Conservation (phyloP, 2,888 invertebrate genomes). For the Sphaerophoria rueppellii region DNA sequence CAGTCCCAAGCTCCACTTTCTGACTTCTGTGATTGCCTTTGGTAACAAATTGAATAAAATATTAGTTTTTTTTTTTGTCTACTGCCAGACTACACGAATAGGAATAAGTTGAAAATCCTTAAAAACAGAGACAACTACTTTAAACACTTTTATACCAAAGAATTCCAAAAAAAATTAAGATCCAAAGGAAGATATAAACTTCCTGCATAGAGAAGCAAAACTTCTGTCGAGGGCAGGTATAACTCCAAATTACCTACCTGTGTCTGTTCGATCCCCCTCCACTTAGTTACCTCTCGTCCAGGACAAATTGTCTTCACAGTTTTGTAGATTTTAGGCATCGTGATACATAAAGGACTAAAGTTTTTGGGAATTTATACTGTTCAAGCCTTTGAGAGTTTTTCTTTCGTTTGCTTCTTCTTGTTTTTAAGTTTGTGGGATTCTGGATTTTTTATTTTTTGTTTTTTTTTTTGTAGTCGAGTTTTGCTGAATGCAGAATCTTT, state of each 20-base stretch:
- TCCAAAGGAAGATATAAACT: conserved; percentile 12
- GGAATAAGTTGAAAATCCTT: conserved; percentile 44
- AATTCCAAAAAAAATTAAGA: neutral
- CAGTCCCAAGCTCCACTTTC: neutral
- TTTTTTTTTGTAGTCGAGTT: neutral
- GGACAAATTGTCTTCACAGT: neutral
- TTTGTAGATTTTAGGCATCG: conserved; percentile 2
- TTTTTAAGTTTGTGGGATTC: conserved; percentile 31
- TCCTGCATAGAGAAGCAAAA: conserved; percentile 2
- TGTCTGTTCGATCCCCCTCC: neutral
- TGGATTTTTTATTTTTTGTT: neutral
- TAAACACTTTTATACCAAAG: conserved; percentile 40
- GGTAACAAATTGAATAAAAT: conserved; percentile 65
- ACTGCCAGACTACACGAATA: neutral
- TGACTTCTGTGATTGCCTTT: conserved; percentile 45
- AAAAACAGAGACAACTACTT: conserved; percentile 68
- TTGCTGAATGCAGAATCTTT: neutral
- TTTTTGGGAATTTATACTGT: conserved; percentile 25
- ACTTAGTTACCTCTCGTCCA: neutral
- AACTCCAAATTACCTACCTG: conserved; percentile 20
- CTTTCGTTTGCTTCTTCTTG: neutral
- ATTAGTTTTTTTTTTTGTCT: conserved; percentile 2
- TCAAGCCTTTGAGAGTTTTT: neutral
- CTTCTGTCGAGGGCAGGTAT: conserved; percentile 31
- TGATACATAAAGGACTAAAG: neutral